Evolutionary conservation across 2,797 vertebrate species (phyloP).

Genomic region (Gallinago nigripennis): DNA sequence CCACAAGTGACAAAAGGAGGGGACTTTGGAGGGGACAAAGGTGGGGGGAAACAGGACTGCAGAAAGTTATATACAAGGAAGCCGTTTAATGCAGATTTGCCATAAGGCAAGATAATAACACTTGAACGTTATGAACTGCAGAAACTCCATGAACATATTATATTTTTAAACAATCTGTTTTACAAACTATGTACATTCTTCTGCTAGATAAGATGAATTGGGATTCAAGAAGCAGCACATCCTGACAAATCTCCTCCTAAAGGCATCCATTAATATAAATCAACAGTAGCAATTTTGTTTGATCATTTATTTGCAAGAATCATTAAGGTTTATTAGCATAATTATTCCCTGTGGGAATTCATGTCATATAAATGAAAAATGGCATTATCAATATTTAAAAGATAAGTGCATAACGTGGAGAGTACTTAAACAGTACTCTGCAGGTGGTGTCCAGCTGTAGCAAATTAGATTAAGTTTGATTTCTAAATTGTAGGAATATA

Average conservation of each 20-base stretch:
- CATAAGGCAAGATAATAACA: slow-evolving; percentile 66
- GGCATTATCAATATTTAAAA: slow-evolving; percentile 84
- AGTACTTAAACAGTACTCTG: slow-evolving; percentile 74
- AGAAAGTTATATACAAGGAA: slow-evolving; percentile 41
- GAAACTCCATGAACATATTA: slow-evolving; percentile 72
- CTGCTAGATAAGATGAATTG: slow-evolving; percentile 80
- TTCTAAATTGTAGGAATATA: slow-evolving; percentile 59
- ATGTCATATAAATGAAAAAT: slow-evolving; percentile 83
- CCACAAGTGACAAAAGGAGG: neutral
- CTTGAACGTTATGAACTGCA: slow-evolving; percentile 63
- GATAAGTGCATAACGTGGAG: slow-evolving; percentile 76
- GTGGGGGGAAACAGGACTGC: neutral
- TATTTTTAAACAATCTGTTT: slow-evolving; percentile 77
- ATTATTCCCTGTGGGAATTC: slow-evolving; percentile 83
- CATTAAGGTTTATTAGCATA: slow-evolving; percentile 87
- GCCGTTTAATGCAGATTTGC: slow-evolving; percentile 66
- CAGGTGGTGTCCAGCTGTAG: slow-evolving; percentile 82
- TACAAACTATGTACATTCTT: slow-evolving; percentile 76
- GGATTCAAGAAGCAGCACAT: slow-evolving; percentile 74
- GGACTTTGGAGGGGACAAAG: too few species aligned
- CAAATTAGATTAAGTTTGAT: slow-evolving; percentile 73
- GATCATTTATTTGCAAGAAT: slow-evolving; percentile 86
- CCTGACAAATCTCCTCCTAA: slow-evolving; percentile 82
- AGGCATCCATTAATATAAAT: slow-evolving; percentile 87
- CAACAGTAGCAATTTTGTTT: slow-evolving; percentile 83